Evolutionary conservation across 2,888 invertebrate genomes (phyloP), one percentile per base, ranked within the genome.

Genomic region (Rhamnusium bicolor): DNA sequence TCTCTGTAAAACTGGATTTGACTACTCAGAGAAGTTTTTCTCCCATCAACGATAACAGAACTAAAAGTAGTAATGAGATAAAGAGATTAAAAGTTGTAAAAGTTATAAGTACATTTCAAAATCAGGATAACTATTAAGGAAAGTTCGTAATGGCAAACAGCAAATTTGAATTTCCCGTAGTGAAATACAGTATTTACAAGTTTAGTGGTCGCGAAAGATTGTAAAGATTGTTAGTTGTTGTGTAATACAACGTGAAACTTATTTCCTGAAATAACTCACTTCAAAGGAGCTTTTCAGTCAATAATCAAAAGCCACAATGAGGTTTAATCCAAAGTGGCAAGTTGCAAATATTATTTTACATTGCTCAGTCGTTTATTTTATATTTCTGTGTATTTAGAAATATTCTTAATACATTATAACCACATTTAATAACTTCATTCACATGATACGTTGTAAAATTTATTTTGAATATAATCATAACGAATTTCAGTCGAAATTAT

Each of bases 191-290:
- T 24, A 24, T 27, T 54, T 24, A 54, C 54, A 18, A 51, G 51
- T 51, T 51, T 51, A 51, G 10, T 54, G 54, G 27, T 54, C 24
- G 54, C 54, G 24, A n/a, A n/a, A n/a, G 27, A 24, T 24, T 54
- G 24, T 54, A 54, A 54, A 54, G 54, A 12, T 54, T 54, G 54
- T 54, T 54, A 54, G 54, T 19, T 54, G 54, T 54, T 54, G 53
- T 53, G 18, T 54, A 21, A 24, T 24, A 54, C 54, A 21, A 21
- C 54, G n/a, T 12, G 54, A 24, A 51, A 19, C 51, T 51, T 19
- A 54, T 54, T 54, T 54, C 54, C 24, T n/a, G 54, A 21, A 54
- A 54, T 10, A 54, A 54, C 21, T 24, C 24, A 24, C 24, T n/a
- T 54, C 24, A 54, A 54, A 54, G 19, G 54, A 27, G 54, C 24